Evolutionary conservation across 2,888 invertebrate genomes (phyloP), one percentile per base, ranked within the genome.

Genomic region (Diaperis boleti): DNA sequence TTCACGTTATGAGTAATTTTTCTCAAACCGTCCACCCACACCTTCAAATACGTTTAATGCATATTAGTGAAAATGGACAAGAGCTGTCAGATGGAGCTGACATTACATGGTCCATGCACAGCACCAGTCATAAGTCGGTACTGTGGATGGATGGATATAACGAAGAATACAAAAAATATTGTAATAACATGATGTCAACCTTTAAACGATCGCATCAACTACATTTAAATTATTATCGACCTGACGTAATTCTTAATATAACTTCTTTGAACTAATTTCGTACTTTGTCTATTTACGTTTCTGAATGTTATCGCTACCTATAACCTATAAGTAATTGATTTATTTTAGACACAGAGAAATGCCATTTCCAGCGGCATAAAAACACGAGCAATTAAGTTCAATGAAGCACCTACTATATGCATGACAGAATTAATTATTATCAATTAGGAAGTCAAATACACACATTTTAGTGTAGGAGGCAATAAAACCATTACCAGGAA

Each of bases 1-100:
- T 98, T 98, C 78, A 95, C 96, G 86, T 98, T 98, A 87, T 97
- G 96, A 68, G 98, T 96, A 82, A 98, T 95, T 84, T 89, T 88
- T 83, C 98, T 88, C 77, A 99, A 87, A 71, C 93, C 95, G 82
- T 94, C 92, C 85, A 97, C 89, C 98, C 98, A 99, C 81, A 89
- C 91, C 97, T 98, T 88, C 14, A 56, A 31, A 56, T 42, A 42
- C 11, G 22, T 57, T 47, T 15, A 55, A 55, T 39, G 29, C 31
- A 31, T 29, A 26, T 26, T 26, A 26, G 26, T 20, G 6, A n/a
- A 10, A 8, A 10, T 1, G 15, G 20, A 37, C 22, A 7, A 3
- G 7, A 37, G 11, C 35, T 6, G 35, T 5, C 7, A 39, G 14
- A 15, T 8, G 26, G n/a, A 1, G 26, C n/a, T n/a, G 26, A 26